These are phyloP conservation scores for Oscheius sp. DNA, from an alignment of 2,888 invertebrate species.

Conservation along the genomic window DNA sequence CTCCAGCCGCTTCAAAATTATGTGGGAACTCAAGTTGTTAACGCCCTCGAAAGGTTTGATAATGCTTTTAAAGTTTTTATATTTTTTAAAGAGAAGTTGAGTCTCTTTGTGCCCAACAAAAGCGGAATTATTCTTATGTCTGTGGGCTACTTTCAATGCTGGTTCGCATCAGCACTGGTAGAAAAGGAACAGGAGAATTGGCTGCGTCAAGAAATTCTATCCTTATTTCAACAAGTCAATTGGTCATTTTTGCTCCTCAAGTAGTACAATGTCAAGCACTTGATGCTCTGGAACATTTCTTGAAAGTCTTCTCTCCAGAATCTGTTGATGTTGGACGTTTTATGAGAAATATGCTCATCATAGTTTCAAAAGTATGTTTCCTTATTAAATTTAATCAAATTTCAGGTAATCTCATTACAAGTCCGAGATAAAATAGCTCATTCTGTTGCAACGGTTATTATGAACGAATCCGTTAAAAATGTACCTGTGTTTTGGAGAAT, in stretches of 20 bases:
- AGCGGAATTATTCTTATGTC: conserved; percentile 68
- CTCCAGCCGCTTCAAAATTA: conserved; percentile 68
- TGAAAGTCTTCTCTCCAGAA: conserved; percentile 60
- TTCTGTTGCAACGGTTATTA: conserved; percentile 53
- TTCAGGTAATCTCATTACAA: conserved; percentile 61
- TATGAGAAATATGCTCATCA: conserved; percentile 62
- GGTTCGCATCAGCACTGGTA: conserved; percentile 73
- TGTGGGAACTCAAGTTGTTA: conserved; percentile 67
- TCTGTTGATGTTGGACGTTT: conserved; percentile 52
- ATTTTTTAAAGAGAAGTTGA: conserved; percentile 59
- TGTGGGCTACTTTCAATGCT: conserved; percentile 67
- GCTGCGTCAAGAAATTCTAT: conserved; percentile 39
- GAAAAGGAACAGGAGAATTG: conserved; percentile 79
- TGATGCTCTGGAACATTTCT: conserved; percentile 62
- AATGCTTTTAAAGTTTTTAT: background rate
- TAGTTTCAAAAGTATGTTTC: conserved; percentile 54
- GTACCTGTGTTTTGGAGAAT: conserved; percentile 61
- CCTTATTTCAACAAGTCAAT: conserved; percentile 61
- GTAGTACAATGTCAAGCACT: conserved; percentile 65
- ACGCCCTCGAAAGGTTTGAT: conserved; percentile 60
- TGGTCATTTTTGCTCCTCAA: conserved; percentile 66
- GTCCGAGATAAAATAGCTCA: conserved; percentile 62
- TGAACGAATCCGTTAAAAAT: conserved; percentile 53
- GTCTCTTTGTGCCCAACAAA: conserved; percentile 57
- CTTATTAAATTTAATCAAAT: background rate